Base-by-base conservation (phyloP, 1,140 invertebrate genomes). In the Trigoniulus corallinus region DNA sequence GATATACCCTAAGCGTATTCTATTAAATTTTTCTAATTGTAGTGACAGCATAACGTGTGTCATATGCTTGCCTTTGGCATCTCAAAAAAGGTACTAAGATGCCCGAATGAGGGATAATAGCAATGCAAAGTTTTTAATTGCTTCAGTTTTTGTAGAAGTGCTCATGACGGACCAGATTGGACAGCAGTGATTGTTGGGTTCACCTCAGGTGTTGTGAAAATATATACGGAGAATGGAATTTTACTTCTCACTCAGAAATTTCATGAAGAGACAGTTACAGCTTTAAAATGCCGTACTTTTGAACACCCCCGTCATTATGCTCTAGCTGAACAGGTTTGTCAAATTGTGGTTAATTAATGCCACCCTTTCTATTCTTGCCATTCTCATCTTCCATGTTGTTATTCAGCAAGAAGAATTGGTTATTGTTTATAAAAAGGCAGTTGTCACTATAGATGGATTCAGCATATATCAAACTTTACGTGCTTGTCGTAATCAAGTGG, bases 151-250 rank as follows among this genome's bases (percentile, higher is more conserved):
- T 57, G 3, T 47, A 74, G 71, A 50, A 72, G 72, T 58, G 71
- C 70, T 23, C 67, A 72, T 45, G 78, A 78, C 59, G 76, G 75
- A n/a, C 77, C 82, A 41, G 91, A 96, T 64, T 96, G 91, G 91
- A 92, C 88, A 13, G 92, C 87, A 66, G 76, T 95, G 54, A 76
- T 82, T 53, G 74, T 93, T 52, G 91, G 91, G 21, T 86, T 91
- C 58, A 77, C 75, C 56, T 80, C 81, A 53, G 92, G 93, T 26
- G 78, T 75, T 69, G 70, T 95, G 27, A 72, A 80, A 54, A 88
- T 95, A 68, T 95, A 91, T 62, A 88, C 85, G 10, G 89, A 83
- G 65, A 80, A 75, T 59, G 87, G 85, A 27, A 75, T 78, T 55
- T 69, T 88, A 37, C 69, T 97, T 26, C 68, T 93, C 15, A 79